Percentiles rank a stretch among this genome's conserved stretches.
These are phyloP conservation scores for Romanogobio albipinnatus DNA, from an alignment of 2,113 vertebrate species.

Conservation along the genomic window DNA sequence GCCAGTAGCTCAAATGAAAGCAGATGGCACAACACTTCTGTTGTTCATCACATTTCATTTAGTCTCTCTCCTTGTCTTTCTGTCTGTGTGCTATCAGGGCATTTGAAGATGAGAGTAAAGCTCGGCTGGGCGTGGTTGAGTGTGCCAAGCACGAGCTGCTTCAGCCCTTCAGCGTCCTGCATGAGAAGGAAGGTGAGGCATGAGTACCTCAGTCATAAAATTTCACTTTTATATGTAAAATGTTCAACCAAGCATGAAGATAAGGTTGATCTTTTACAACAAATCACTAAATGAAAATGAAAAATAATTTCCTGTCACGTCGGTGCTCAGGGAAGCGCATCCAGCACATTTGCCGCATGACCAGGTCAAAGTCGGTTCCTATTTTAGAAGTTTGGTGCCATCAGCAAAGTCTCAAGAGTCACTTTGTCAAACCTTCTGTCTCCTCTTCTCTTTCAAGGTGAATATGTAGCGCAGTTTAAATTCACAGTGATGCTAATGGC, in stretches of 20 bases:
- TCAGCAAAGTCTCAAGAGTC: neutral
- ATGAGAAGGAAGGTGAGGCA: conserved; percentile 93
- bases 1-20: neutral
- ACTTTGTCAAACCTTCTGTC: neutral
- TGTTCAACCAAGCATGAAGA: neutral
- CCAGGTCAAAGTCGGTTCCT: neutral
- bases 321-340: neutral
- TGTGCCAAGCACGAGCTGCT: conserved; percentile 96
- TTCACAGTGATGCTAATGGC: conserved; percentile 98
- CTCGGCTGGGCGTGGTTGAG: conserved; percentile 93
- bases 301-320: neutral
- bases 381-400: conserved; percentile 10
- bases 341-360: neutral
- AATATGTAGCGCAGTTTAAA: conserved; percentile 96
- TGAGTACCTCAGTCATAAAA: neutral
- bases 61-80: conserved; percentile 24
- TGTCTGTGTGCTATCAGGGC: conserved; percentile 75
- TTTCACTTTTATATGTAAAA: neutral
- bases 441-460: conserved; percentile 74
- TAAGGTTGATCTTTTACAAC: neutral
- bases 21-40: neutral
- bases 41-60: neutral
- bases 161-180: conserved; percentile 94
- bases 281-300: neutral
- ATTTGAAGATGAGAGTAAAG: conserved; percentile 95